Conservation (phyloP, 64 coral and sea anemone species). For the Stylophora pistillata region DNA sequence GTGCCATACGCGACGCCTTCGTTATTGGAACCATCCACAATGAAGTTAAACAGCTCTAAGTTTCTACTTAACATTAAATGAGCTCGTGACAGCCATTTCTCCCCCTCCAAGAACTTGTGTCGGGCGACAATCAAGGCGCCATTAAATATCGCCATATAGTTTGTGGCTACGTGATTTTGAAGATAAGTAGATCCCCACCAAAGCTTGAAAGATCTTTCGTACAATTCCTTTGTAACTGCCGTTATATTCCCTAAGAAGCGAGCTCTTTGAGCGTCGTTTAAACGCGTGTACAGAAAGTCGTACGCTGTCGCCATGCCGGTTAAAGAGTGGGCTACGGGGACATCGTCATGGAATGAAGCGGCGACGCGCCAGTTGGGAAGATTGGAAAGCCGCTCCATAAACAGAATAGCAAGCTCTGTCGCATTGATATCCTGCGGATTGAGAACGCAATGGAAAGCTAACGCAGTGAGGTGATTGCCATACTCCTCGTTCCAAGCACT, state of each 20-base stretch:
- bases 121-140: constrained; percentile 45
- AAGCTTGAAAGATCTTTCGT: constrained; percentile 52
- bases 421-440: constrained; percentile 55
- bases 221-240: constrained; percentile 41
- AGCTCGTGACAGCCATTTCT: constrained; percentile 50
- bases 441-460: constrained; percentile 81
- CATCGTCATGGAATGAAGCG: constrained; percentile 61
- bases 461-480: constrained; percentile 68
- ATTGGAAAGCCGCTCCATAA: constrained; percentile 40
- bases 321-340: constrained; percentile 85
- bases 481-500: constrained; percentile 87
- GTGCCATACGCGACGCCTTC: constrained; percentile 92
- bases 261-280: constrained; percentile 52
- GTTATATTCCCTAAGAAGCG: constrained; percentile 40
- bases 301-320: constrained; percentile 79
- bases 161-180: constrained; percentile 96
- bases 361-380: constrained; percentile 77
- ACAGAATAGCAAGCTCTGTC: constrained; percentile 41
- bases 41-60: constrained; percentile 68
- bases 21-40: constrained; percentile 78
- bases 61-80: constrained; percentile 69
- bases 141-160: constrained; percentile 80
- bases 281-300: constrained; percentile 66
- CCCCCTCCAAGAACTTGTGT: constrained; percentile 21
- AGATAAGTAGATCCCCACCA: constrained; percentile 84